A percentile compares a stretch with the other conserved stretches of the same genome.
Conservation (phyloP, 1,140 invertebrate genomes). For the Augochlora pura region DNA sequence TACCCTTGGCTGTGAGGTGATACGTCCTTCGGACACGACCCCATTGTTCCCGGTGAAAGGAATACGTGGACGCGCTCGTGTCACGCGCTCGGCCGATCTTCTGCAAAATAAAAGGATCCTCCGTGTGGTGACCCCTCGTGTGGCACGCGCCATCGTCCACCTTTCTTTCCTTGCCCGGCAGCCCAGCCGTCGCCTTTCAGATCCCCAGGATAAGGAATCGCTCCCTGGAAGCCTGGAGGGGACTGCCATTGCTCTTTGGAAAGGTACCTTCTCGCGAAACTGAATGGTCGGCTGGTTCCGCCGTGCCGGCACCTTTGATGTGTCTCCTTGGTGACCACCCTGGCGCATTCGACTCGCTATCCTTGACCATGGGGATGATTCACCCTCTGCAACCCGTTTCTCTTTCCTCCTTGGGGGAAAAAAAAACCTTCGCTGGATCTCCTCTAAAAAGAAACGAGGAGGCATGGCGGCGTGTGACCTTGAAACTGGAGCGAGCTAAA, state of each 20-base stretch:
- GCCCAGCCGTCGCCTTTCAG: conserved; percentile 31
- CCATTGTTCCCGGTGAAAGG: conserved; percentile 50
- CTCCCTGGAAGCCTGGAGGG: conserved; percentile 8
- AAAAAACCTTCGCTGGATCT: too few relatives aligned
- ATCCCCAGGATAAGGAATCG: conserved; percentile 47
- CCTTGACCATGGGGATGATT: too few relatives aligned
- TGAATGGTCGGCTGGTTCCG: background rate
- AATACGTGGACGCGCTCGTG: conserved; percentile 51
- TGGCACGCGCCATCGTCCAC: conserved; percentile 52
- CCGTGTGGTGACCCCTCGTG: conserved; percentile 24
- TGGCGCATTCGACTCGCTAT: too few relatives aligned
- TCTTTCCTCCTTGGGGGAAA: too few relatives aligned
- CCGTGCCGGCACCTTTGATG: conserved; percentile 29
- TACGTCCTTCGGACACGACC: conserved; percentile 47
- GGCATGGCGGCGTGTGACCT: background rate
- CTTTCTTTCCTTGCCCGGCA: conserved; percentile 14
- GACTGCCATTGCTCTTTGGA: conserved; percentile 10
- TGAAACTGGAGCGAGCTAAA: background rate
- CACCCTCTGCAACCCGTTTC: too few relatives aligned
- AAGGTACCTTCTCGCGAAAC: conserved; percentile 13
- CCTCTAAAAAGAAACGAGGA: too few relatives aligned
- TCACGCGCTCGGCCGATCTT: conserved; percentile 44
- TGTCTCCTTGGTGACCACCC: background rate
- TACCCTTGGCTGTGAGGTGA: conserved; percentile 54
- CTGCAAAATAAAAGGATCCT: conserved; percentile 47